A percentile compares a stretch with the other conserved stretches of the same genome.
Conservation (phyloP, 1,140 invertebrate species). For the Papilio xuthus region DNA sequence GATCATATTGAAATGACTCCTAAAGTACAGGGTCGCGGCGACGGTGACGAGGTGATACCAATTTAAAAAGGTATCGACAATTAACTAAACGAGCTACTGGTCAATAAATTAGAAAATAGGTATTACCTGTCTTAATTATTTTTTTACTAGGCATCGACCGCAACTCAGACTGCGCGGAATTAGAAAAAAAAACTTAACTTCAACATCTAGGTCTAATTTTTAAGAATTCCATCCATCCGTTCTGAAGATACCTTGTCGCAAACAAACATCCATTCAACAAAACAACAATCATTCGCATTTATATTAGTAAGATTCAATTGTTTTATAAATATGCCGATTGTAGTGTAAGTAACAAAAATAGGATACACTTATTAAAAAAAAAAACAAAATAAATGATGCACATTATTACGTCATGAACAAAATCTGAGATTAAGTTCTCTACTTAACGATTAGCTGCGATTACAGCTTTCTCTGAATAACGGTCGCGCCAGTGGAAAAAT, state of each 20-base stretch:
- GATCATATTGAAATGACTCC: slow-evolving; percentile 37
- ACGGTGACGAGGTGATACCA: slow-evolving; percentile 27
- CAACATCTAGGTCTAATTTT: too few species aligned
- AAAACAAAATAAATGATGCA: too few species aligned
- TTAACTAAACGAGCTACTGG: slow-evolving; percentile 5
- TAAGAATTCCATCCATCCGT: too few species aligned
- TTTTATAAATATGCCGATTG: too few species aligned
- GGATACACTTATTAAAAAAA: too few species aligned
- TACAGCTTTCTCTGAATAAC: not conserved
- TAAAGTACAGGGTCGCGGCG: slow-evolving; percentile 36
- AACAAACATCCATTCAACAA: too few species aligned
- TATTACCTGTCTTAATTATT: not conserved
- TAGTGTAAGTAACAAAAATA: too few species aligned
- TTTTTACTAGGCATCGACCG: not conserved
- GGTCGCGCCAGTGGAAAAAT: not conserved
- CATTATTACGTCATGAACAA: not conserved
- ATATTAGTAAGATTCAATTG: too few species aligned
- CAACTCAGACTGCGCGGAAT: too few species aligned
- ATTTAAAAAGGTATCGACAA: not conserved
- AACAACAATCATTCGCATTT: too few species aligned
- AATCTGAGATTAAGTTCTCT: not conserved
- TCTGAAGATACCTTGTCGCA: too few species aligned
- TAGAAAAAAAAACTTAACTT: too few species aligned
- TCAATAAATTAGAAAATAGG: not conserved
- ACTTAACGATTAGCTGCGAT: not conserved